Evolutionary conservation across 2,797 vertebrate genomes (phyloP).

Genomic region (Microctenopoma lineatum): DNA sequence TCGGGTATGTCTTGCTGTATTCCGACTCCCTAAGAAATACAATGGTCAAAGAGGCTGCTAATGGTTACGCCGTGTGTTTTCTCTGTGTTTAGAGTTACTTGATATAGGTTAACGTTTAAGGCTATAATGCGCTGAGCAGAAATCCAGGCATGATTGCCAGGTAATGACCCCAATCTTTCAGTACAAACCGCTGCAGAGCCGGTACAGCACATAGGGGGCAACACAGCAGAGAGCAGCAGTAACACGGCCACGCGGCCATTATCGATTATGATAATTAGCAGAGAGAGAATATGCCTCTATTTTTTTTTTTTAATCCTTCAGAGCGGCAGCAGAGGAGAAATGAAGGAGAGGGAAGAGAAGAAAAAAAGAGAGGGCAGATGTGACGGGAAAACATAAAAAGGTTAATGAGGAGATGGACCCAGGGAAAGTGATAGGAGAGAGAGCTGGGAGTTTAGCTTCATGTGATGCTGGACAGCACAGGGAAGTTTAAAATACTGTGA

Average conservation of each 20-base stretch:
- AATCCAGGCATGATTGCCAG: conserved; percentile 46
- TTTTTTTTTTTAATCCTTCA: conserved; percentile 26
- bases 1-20: conserved; percentile 6
- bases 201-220: conserved; percentile 27
- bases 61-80: conserved; percentile 57
- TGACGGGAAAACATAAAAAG: conserved; percentile 39
- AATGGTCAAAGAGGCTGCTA: conserved; percentile 30
- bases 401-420: background rate
- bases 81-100: conserved; percentile 37
- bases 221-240: conserved; percentile 26
- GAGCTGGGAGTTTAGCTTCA: background rate
- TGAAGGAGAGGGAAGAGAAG: conserved; percentile 14
- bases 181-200: conserved; percentile 51
- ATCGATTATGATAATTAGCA: conserved; percentile 70
- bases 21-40: conserved; percentile 22
- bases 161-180: conserved; percentile 73
- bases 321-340: conserved; percentile 34
- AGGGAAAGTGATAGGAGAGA: background rate
- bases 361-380: conserved; percentile 9
- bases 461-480: no score
- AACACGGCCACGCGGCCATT: conserved; percentile 29
- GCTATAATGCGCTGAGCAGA: conserved; percentile 56
- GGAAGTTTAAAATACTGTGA: background rate
- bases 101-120: conserved; percentile 66
- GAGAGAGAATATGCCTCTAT: conserved; percentile 46